Evolutionary conservation across 2,888 invertebrate genomes (phyloP).

Genomic region (Dicranocentrus wangi): DNA sequence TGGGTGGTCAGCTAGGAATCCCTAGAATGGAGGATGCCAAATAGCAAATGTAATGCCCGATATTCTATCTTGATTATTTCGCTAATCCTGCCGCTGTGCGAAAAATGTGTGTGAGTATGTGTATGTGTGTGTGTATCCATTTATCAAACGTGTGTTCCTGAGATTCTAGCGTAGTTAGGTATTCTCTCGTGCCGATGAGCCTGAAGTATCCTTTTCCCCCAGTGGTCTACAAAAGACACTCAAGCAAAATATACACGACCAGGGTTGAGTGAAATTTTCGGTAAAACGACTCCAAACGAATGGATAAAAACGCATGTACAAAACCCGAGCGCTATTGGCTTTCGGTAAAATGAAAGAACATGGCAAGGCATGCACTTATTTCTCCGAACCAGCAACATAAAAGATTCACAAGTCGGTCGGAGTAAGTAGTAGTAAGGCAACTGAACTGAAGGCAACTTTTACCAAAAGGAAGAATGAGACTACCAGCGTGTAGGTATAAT

Average conservation of each 20-base stretch:
- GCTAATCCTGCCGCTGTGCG: not conserved
- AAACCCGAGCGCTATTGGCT: not conserved
- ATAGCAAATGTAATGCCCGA: too few species aligned
- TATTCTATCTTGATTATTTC: not conserved
- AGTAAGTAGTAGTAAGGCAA: not conserved
- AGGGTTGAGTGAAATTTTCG: not conserved
- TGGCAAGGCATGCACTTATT: not conserved
- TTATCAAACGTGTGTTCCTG: not conserved
- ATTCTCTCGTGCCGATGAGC: too few species aligned
- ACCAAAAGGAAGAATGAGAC: too few species aligned
- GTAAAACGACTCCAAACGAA: slow-evolving; percentile 9
- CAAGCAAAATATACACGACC: not conserved
- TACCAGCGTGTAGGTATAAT: not conserved
- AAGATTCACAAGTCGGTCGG: not conserved
- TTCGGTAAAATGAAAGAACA: slow-evolving; percentile 3
- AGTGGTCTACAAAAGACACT: not conserved
- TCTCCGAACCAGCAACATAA: not conserved
- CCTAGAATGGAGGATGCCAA: too few species aligned
- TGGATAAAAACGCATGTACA: not conserved
- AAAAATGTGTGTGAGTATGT: slow-evolving; percentile 24
- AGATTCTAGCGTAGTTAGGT: not conserved
- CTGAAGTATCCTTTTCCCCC: not conserved
- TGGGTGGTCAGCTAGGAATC: too few species aligned
- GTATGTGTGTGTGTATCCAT: slow-evolving; percentile 8
- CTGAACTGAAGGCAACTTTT: not conserved